Conservation (phyloP, 2,888 invertebrate genomes). For the Phengaris alcon region DNA sequence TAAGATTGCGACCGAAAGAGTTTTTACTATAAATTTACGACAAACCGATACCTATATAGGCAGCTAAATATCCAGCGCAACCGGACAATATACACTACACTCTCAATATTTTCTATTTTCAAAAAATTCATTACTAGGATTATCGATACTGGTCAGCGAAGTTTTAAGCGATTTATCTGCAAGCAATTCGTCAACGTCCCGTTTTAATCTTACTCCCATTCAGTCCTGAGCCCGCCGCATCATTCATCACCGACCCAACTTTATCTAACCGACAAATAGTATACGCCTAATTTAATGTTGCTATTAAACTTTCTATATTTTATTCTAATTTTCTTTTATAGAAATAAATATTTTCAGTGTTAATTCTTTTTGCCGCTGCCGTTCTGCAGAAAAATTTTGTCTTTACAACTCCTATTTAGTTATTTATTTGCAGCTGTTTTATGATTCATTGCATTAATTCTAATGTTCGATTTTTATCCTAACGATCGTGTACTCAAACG, state of each 20-base stretch:
- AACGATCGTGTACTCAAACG: too few relatives aligned
- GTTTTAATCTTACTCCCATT: conserved; percentile 70
- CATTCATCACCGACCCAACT: conserved; percentile 66
- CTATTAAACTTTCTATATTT: background rate
- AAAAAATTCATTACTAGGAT: conserved; percentile 1
- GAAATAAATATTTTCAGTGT: too few relatives aligned
- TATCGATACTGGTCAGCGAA: conserved; percentile 35
- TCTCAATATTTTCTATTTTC: conserved; percentile 4
- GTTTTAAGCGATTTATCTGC: conserved; percentile 73
- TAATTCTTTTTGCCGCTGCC: too few relatives aligned
- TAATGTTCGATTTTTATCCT: too few relatives aligned
- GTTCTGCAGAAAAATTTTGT: too few relatives aligned
- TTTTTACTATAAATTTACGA: too few relatives aligned
- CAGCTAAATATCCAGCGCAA: background rate
- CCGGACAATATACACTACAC: background rate
- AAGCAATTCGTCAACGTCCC: conserved; percentile 74
- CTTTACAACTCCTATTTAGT: too few relatives aligned
- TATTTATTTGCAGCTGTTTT: too few relatives aligned
- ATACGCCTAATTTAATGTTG: conserved; percentile 15
- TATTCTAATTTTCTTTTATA: background rate
- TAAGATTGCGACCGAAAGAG: too few relatives aligned
- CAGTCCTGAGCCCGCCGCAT: conserved; percentile 67
- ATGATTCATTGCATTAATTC: too few relatives aligned
- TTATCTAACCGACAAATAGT: conserved; percentile 33
- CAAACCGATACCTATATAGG: too few relatives aligned